Evolutionary conservation across 2,888 invertebrate genomes (phyloP).

Genomic region (Acronicta leporina): DNA sequence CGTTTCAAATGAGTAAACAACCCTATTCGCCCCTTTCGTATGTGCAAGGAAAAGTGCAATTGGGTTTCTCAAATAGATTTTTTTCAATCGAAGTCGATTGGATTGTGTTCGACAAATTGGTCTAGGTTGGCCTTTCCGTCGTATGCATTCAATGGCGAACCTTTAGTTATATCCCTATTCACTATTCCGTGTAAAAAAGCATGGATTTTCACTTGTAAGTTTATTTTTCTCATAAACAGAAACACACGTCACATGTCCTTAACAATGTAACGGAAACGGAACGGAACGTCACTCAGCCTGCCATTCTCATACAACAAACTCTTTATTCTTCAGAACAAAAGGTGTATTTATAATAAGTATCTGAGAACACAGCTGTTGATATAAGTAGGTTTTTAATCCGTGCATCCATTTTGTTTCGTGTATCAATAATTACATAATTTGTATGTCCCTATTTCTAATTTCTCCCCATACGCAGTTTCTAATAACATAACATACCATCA

Average conservation of each 20-base stretch:
- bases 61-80: constrained; percentile 22
- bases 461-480: too few relatives aligned
- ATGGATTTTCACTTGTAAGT: too few relatives aligned
- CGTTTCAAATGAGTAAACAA: background rate
- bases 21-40: constrained; percentile 6
- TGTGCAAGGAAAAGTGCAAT: constrained; percentile 12
- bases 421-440: too few relatives aligned
- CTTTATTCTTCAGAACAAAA: background rate
- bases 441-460: too few relatives aligned
- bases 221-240: background rate
- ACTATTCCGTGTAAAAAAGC: too few relatives aligned
- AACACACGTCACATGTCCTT: background rate
- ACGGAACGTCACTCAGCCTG: background rate
- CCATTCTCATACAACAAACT: background rate
- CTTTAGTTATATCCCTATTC: background rate
- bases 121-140: constrained; percentile 4
- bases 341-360: background rate
- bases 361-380: too few relatives aligned
- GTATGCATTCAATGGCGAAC: constrained; percentile 2
- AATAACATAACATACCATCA: too few relatives aligned
- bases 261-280: constrained; percentile 1
- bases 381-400: too few relatives aligned
- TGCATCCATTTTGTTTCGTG: background rate
- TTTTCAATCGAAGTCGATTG: constrained; percentile 14
- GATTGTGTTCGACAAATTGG: constrained; percentile 25